Evolutionary conservation across 2,113 vertebrate genomes (phyloP).

Genomic region (Channa argus): DNA sequence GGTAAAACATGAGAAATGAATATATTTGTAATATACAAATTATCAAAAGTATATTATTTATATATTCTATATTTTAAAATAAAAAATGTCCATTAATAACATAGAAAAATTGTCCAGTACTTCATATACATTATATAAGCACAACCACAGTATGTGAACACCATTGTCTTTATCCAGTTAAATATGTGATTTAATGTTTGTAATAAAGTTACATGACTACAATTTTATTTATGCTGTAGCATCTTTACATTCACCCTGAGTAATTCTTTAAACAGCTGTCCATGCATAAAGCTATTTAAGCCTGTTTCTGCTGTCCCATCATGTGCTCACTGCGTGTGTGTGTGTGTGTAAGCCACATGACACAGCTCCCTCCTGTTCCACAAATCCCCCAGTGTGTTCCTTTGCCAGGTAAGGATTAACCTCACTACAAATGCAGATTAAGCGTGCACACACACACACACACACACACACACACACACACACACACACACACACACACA

Average conservation of each 20-base stretch:
- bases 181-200: neutral
- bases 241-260: too few species aligned
- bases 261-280: constrained; percentile 1
- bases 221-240: too few species aligned
- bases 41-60: too few species aligned
- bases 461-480: neutral
- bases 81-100: too few species aligned
- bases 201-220: too few species aligned
- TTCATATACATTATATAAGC: neutral
- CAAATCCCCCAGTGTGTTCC: constrained; percentile 61
- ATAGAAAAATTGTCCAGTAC: too few species aligned
- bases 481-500: constrained; percentile 1
- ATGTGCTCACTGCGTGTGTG: neutral
- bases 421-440: constrained; percentile 59
- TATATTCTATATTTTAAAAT: too few species aligned
- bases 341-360: constrained; percentile 37
- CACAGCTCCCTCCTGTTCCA: constrained; percentile 57
- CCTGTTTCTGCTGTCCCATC: constrained; percentile 22
- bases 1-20: too few species aligned
- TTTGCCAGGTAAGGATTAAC: constrained; percentile 72
- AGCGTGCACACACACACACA: constrained; percentile 12
- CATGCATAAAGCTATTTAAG: constrained; percentile 23
- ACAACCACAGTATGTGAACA: neutral
- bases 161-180: neutral
- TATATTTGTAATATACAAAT: too few species aligned